These are phyloP conservation scores for Oenanthe melanoleuca DNA, from an alignment of 2,113 vertebrate species.

Conservation along the genomic window DNA sequence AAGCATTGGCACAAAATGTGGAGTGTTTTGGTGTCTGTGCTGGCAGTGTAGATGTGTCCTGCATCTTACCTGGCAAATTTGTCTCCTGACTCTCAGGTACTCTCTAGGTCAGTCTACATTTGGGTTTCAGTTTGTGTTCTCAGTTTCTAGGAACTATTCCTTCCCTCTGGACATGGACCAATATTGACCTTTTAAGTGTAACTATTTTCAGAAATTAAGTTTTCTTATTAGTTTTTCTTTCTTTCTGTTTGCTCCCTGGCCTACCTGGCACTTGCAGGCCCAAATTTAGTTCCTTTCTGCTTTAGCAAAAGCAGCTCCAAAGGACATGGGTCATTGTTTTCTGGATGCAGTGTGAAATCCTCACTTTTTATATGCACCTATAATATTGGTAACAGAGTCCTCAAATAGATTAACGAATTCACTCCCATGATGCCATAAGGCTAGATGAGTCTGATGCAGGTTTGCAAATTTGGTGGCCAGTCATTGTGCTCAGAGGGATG, in stretches of 20 bases:
- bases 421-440: neutral
- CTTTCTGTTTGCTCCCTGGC: neutral
- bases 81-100: neutral
- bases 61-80: neutral
- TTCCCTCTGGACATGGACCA: neutral
- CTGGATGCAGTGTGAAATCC: neutral
- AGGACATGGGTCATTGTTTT: neutral
- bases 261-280: neutral
- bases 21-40: neutral
- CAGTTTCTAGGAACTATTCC: neutral
- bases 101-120: neutral
- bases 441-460: neutral
- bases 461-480: neutral
- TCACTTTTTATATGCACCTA: fast-evolving
- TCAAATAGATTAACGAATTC: neutral
- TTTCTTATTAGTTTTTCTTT: neutral
- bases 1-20: neutral
- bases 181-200: neutral
- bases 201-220: neutral
- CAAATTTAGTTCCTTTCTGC: neutral
- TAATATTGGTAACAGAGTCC: neutral
- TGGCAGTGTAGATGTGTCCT: neutral
- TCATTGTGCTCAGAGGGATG: neutral
- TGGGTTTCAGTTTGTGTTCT: neutral
- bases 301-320: neutral